Evolutionary conservation across 1,140 invertebrate genomes (phyloP).

Genomic region (Drosophila trapezifrons): DNA sequence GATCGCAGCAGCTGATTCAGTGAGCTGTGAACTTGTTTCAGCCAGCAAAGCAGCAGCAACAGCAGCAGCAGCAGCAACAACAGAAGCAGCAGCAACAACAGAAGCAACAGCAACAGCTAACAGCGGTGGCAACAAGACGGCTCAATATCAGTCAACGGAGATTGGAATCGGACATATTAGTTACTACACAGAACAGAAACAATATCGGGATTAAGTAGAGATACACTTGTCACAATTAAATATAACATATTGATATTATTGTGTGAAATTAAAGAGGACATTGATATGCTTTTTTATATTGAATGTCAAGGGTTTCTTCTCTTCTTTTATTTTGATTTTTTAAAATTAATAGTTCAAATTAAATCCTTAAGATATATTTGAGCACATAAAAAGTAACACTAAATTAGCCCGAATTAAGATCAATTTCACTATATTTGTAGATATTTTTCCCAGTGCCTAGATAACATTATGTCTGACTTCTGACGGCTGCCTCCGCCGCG

Average conservation of each 20-base stretch:
- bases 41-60: slow-evolving; percentile 13
- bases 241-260: no score
- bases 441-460: not conserved
- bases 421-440: not conserved
- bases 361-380: no score
- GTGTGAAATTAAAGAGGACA: no score
- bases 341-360: no score
- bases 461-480: slow-evolving; percentile 20
- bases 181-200: slow-evolving; percentile 25
- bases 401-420: no score
- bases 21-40: slow-evolving; percentile 73
- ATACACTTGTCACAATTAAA: no score
- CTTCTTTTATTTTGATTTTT: no score
- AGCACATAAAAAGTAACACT: no score
- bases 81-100: not conserved
- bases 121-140: slow-evolving; percentile 13
- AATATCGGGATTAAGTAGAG: no score
- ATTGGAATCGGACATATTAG: slow-evolving; percentile 41
- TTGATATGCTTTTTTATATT: no score
- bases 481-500: slow-evolving; percentile 59
- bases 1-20: slow-evolving; percentile 56
- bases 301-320: no score
- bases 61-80: not conserved
- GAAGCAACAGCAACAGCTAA: not conserved
- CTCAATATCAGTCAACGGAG: slow-evolving; percentile 25